A percentile compares a stretch with the other conserved stretches of the same genome.
Conservation (phyloP, 2,888 invertebrate species). For the Dicyrtomina minuta region DNA sequence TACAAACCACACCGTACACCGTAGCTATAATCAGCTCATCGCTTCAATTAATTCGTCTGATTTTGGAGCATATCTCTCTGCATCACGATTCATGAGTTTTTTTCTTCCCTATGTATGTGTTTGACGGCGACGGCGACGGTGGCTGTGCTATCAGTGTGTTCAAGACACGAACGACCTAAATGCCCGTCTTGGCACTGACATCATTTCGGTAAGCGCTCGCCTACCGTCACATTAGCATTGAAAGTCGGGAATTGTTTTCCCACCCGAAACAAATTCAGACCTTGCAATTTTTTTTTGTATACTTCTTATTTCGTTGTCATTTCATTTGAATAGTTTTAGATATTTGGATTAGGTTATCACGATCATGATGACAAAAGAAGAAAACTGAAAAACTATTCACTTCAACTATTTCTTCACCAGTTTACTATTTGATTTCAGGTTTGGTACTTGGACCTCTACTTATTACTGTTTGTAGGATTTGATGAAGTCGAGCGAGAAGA, state of each 20-base stretch:
- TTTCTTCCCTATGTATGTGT: not conserved
- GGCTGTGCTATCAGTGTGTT: too few relatives aligned
- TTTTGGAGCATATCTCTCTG: conserved; percentile 9
- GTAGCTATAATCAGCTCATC: conserved; percentile 32
- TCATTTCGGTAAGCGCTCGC: conserved; percentile 12
- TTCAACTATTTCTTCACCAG: not conserved
- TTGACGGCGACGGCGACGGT: too few relatives aligned
- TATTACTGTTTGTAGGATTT: too few relatives aligned
- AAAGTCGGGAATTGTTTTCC: conserved; percentile 11
- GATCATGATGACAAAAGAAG: conserved; percentile 1
- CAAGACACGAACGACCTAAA: conserved; percentile 7
- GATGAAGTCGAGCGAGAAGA: too few relatives aligned
- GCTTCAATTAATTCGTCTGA: conserved; percentile 32
- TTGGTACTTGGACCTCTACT: too few relatives aligned
- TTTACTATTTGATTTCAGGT: too few relatives aligned
- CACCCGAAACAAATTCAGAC: conserved; percentile 11
- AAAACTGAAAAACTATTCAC: conserved; percentile 9
- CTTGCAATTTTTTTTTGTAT: conserved; percentile 24
- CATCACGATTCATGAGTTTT: not conserved
- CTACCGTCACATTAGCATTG: conserved; percentile 31
- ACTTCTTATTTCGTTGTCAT: not conserved
- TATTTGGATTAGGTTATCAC: not conserved
- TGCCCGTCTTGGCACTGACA: conserved; percentile 17
- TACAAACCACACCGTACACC: conserved; percentile 14
- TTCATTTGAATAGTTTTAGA: not conserved